A percentile compares a stretch with the other conserved stretches of the same genome.
These are phyloP conservation scores for Anthophora plumipes DNA, from an alignment of 2,888 invertebrate species.

Conservation along the genomic window DNA sequence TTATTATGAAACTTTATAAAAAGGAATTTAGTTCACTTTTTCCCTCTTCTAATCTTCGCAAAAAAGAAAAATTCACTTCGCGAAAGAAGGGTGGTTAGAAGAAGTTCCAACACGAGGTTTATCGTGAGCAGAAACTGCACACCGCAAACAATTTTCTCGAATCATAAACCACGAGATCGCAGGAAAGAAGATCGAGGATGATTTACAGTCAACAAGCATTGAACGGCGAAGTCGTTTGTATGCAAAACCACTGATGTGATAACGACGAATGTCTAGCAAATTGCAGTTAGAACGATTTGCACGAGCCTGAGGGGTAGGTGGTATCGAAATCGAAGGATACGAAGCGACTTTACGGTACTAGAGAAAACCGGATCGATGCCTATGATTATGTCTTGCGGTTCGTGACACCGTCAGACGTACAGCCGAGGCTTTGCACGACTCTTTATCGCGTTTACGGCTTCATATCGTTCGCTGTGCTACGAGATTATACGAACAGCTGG, in stretches of 20 bases:
- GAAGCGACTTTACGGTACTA: slow-evolving; percentile 40
- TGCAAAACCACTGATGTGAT: slow-evolving; percentile 57
- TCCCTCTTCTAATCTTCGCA: too few species aligned
- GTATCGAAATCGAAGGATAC: slow-evolving; percentile 45
- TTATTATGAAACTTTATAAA: too few species aligned
- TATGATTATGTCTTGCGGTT: slow-evolving; percentile 64
- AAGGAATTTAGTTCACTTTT: too few species aligned
- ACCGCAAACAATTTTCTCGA: slow-evolving; percentile 43
- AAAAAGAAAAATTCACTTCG: neutral
- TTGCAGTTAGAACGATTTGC: slow-evolving; percentile 56
- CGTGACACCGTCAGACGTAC: slow-evolving; percentile 39
- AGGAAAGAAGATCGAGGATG: slow-evolving; percentile 9
- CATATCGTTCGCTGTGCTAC: slow-evolving; percentile 52
- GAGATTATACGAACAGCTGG: slow-evolving; percentile 56
- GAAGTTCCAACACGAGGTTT: too few species aligned
- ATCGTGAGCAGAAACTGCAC: neutral
- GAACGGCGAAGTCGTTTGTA: slow-evolving; percentile 42
- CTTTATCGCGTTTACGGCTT: slow-evolving; percentile 71
- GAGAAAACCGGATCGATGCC: slow-evolving; percentile 63
- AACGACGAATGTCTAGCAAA: slow-evolving; percentile 65
- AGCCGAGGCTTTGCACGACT: slow-evolving; percentile 37
- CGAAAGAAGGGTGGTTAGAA: neutral
- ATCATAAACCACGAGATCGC: neutral
- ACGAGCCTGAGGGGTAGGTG: slow-evolving; percentile 34
- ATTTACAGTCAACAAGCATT: slow-evolving; percentile 25